phyloP scores from a whole-genome alignment of 2,113 vertebrate species.

The Laticauda laticaudata region DNA sequence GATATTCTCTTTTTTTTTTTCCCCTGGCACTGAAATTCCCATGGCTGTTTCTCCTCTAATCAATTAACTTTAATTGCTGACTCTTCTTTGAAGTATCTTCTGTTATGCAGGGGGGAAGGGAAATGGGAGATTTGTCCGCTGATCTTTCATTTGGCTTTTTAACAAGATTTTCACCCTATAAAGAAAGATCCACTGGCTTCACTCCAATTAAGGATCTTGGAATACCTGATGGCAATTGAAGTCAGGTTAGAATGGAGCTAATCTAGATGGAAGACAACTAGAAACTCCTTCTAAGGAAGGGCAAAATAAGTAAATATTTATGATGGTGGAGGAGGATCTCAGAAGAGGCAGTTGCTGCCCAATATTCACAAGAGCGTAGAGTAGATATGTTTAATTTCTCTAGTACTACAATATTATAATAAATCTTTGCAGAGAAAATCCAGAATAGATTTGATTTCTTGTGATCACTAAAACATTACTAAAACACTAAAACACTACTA shows the following conservation, averaged over 20 bases:
- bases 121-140: not conserved
- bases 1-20: not conserved
- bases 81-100: rapidly evolving
- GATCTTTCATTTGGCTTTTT: not conserved
- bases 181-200: not conserved
- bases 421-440: not conserved
- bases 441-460: not conserved
- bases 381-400: not conserved
- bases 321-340: not conserved
- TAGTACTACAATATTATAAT: not conserved
- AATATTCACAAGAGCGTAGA: not conserved
- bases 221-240: not conserved
- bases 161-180: not conserved
- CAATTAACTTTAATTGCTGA: rapidly evolving
- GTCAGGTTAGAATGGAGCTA: not conserved
- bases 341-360: not conserved
- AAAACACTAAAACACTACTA: too few relatives aligned
- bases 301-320: not conserved
- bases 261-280: not conserved
- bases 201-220: not conserved
- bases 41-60: not conserved
- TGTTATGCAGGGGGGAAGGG: not conserved
- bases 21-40: not conserved
- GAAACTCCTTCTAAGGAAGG: not conserved
- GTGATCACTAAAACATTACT: too few relatives aligned